A percentile compares a stretch with the other conserved stretches of the same genome.
Evolutionary conservation across 2,797 vertebrate species (phyloP).

Genomic region (Capromys pilorides): DNA sequence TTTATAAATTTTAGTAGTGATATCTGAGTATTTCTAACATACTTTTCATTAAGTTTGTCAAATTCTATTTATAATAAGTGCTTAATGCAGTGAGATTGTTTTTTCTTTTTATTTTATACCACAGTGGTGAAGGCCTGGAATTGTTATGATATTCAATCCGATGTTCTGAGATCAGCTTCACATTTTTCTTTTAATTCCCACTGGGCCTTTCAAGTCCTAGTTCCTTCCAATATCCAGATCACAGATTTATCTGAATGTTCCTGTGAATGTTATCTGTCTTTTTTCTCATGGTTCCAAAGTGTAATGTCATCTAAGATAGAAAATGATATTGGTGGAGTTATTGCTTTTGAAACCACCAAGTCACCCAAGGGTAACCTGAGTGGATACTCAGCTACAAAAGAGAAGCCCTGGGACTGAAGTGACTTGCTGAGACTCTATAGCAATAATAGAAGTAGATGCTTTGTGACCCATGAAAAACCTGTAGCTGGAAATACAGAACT

Average conservation of each 20-base stretch:
- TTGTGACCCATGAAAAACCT: background rate
- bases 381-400: background rate
- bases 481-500: background rate
- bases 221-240: background rate
- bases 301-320: background rate
- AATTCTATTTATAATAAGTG: background rate
- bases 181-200: background rate
- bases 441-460: background rate
- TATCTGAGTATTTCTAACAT: background rate
- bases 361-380: background rate
- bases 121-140: background rate
- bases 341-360: background rate
- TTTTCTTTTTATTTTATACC: background rate
- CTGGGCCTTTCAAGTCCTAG: background rate
- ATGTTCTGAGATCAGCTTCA: background rate
- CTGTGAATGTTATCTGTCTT: background rate
- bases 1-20: background rate
- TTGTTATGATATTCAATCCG: no score
- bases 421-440: background rate
- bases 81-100: background rate
- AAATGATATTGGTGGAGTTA: background rate
- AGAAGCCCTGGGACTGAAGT: background rate
- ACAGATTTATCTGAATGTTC: background rate
- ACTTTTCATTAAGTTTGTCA: background rate
- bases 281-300: background rate